Base-by-base conservation (phyloP, 2,797 vertebrate species). In the Tachyglossus aculeatus region DNA sequence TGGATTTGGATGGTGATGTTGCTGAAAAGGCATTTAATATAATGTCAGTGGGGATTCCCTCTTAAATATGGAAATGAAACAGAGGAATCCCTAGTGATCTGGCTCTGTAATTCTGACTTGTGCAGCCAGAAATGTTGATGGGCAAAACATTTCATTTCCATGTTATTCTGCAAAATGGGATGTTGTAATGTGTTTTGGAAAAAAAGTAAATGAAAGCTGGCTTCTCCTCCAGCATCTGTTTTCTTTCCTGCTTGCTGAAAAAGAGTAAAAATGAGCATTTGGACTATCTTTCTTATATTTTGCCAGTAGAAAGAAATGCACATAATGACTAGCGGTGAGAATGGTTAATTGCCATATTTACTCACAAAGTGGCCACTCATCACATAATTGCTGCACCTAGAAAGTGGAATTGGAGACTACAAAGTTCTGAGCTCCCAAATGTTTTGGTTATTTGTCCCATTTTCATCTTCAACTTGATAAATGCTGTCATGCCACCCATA, bases 141-240 rank as follows among this genome's bases (percentile, higher is more conserved):
- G n/a, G n/a, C 40, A 27, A 29, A 21, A 40, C 24, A 31, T 13
- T 33, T 51, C 65, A 13, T n/a, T 36, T 43, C 14, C 2, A 10
- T 7, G 5, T n/a, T 15, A 3, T 40, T 7, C 45, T 16, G 40
- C 34, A 2, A 27, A 15, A 33, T 36, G 25, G 22, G 52, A 47
- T 15, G 48, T 57, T 2, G 19, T 2, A 11, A 39, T 16, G 53
- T n/a, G 21, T 7, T 3, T 5, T 48, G 61, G 61, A 18, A 33
- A 39, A 19, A 29, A 33, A 22, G 38, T 36, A 7, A 9, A 13
- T 1, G 2, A 54, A 25, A 0, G 24, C 27, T 61, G 74, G 83
- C 74, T 47, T n/a, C 38, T 1, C 36, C 52, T 72, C 68, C 22
- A 10, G 43, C 71, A 71, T 71, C 77, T 80, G 83, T 45, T 75